These are phyloP conservation scores for Lipophrys pholis DNA, from an alignment of 2,113 vertebrate genomes.

Conservation along the genomic window DNA sequence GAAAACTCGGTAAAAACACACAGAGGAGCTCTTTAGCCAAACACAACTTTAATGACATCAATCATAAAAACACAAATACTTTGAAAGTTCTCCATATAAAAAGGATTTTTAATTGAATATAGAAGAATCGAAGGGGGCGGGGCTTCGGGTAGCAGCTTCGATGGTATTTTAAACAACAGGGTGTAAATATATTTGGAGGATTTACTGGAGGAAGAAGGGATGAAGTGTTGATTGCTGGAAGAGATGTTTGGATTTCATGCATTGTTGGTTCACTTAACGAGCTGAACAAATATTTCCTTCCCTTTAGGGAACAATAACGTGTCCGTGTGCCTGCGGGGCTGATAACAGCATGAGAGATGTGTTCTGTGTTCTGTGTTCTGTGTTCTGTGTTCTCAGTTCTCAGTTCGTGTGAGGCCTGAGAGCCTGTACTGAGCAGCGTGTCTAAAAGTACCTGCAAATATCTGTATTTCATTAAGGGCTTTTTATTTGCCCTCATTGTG, in stretches of 20 bases:
- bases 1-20: not conserved
- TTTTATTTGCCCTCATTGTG: too few relatives aligned
- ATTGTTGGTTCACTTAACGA: not conserved
- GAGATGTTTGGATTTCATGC: not conserved
- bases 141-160: not conserved
- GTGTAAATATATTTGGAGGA: not conserved
- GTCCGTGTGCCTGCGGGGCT: not conserved
- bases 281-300: too few relatives aligned
- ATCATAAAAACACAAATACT: constrained; percentile 17
- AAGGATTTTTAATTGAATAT: not conserved
- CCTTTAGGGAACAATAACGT: too few relatives aligned
- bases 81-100: constrained; percentile 12
- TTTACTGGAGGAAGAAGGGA: not conserved
- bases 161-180: not conserved
- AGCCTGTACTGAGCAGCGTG: too few relatives aligned
- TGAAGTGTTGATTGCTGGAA: not conserved
- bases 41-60: constrained; percentile 24
- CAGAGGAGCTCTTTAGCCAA: constrained; percentile 1
- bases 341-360: not conserved
- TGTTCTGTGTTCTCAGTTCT: too few relatives aligned
- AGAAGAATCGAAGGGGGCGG: not conserved
- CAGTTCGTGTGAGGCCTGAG: too few relatives aligned
- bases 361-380: too few relatives aligned
- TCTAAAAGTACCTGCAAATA: too few relatives aligned
- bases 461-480: too few relatives aligned